Percentiles rank a stretch among this genome's conserved stretches.
These are phyloP conservation scores for Pseudopleuronectes americanus DNA, from an alignment of 2,797 vertebrate species.

Conservation along the genomic window DNA sequence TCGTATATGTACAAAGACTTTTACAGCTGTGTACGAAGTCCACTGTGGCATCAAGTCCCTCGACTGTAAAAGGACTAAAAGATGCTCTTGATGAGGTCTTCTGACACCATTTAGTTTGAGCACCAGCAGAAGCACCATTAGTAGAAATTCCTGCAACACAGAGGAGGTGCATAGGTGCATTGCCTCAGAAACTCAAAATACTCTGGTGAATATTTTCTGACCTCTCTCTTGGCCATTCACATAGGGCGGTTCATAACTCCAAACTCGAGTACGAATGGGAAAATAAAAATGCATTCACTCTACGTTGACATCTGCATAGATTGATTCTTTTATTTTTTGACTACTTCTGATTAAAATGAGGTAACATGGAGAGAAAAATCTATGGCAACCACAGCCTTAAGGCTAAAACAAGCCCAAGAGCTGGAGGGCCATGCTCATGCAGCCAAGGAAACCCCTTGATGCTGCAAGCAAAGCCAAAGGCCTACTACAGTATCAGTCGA, in stretches of 20 bases:
- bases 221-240: slow-evolving; percentile 78
- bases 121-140: slow-evolving; percentile 86
- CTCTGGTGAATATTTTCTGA: slow-evolving; percentile 58
- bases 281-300: slow-evolving; percentile 62
- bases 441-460: slow-evolving; percentile 69
- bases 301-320: slow-evolving; percentile 79
- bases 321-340: slow-evolving; percentile 55
- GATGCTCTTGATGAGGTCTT: slow-evolving; percentile 68
- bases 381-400: slow-evolving; percentile 60
- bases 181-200: slow-evolving; percentile 69
- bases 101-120: slow-evolving; percentile 78
- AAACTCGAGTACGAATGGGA: slow-evolving; percentile 39
- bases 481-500: slow-evolving; percentile 31
- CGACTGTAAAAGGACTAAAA: slow-evolving; percentile 67
- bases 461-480: slow-evolving; percentile 59
- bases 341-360: slow-evolving; percentile 76
- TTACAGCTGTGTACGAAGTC: slow-evolving; percentile 60
- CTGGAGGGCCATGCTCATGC: slow-evolving; percentile 62
- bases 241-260: slow-evolving; percentile 82
- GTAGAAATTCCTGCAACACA: slow-evolving; percentile 79
- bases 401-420: slow-evolving; percentile 48
- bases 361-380: slow-evolving; percentile 70
- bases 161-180: slow-evolving; percentile 85
- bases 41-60: slow-evolving; percentile 58
- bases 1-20: slow-evolving; percentile 76